Conservation (phyloP, 2,797 vertebrate species). For the Clarias fuscus region DNA sequence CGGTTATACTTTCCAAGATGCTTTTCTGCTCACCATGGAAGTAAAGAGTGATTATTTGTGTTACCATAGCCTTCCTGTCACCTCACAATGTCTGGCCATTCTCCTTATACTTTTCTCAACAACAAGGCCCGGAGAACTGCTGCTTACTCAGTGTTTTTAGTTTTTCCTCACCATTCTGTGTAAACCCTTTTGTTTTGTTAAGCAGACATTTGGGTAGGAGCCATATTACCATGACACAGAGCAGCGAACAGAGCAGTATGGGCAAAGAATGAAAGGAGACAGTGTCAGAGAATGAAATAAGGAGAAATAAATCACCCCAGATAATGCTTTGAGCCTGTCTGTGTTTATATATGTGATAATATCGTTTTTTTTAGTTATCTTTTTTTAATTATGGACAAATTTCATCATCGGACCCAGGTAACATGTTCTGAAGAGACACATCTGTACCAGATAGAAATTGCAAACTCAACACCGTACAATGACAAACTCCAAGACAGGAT, state of each 20-base stretch:
- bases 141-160: constrained; percentile 11
- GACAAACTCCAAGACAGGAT: not conserved
- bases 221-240: constrained; percentile 43
- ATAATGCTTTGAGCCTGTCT: not conserved
- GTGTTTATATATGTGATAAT: not conserved
- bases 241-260: constrained; percentile 8
- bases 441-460: not conserved
- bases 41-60: not conserved
- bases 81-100: not conserved
- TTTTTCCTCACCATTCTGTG: not conserved
- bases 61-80: not conserved
- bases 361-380: not conserved
- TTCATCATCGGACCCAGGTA: not conserved
- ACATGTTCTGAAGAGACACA: not conserved
- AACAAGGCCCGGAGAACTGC: not conserved
- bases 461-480: not conserved
- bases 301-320: not conserved
- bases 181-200: constrained; percentile 39
- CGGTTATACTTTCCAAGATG: not conserved
- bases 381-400: not conserved
- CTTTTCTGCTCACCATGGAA: not conserved
- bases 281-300: constrained; percentile 12
- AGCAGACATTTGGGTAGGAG: constrained; percentile 35
- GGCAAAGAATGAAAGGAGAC: constrained; percentile 35
- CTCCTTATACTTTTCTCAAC: not conserved